Evolutionary conservation across 2,113 vertebrate genomes (phyloP), one percentile per base, ranked within the genome.

Genomic region (Caloenas nicobarica): DNA sequence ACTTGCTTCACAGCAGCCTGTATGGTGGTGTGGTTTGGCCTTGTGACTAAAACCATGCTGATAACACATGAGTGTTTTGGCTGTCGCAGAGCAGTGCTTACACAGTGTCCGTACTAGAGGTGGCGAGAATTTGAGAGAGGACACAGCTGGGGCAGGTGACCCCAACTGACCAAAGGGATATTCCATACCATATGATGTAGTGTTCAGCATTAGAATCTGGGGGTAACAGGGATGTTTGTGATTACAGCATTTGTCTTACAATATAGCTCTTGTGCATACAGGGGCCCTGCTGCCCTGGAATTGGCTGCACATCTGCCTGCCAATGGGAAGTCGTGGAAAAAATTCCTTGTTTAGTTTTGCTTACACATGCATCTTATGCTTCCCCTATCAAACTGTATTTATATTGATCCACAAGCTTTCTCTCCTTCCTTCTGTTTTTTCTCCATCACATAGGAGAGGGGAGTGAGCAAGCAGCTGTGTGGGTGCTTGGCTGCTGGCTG

Each of bases 251-350:
- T 78, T 51, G 26, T 36, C 7, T 84, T 77, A 26, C 26, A 19
- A 14, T 0, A 2, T 31, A 42, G 50, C 31, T 81, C 19, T 87
- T 73, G 23, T 0, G 2, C 19, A 28, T 19, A 26, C 12, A 28
- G 44, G 69, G 33, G 29, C 16, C 33, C 6, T 46, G 48, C 13
- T 81, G 42, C 22, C 62, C 33, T 65, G 28, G 13, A 68, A 58
- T 7, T 68, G 62, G 7, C 22, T 72, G 31, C 33, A 42, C 31
- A 36, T 40, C 28, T 68, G 21, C n/a, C 5, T 40, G 24, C 17
- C n/a, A 68, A 42, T 42, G 40, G 25, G 34, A 68, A 54, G 9
- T 16, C 44, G 29, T 31, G 19, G 24, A n/a, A 77, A 77, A 68
- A 73, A 40, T 3, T 40, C 28, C 26, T 33, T 38, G 5, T 44